Conservation (phyloP, 2,888 invertebrate genomes). For the Drosophila setosimentum region DNA sequence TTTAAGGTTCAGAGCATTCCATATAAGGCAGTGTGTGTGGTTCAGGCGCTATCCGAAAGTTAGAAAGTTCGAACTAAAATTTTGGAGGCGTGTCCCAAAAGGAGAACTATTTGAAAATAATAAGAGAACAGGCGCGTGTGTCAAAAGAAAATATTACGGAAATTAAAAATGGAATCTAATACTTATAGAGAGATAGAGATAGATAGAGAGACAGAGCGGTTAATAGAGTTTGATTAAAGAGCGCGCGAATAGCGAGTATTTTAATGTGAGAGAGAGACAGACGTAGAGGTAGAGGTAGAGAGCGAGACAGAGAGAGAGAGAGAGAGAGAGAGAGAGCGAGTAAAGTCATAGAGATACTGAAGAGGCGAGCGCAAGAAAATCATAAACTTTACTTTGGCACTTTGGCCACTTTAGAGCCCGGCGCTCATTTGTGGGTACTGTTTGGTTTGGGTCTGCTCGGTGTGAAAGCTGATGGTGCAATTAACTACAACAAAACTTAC, state of each 20-base stretch:
- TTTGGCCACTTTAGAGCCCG: slow-evolving; percentile 25
- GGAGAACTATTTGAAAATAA: slow-evolving; percentile 60
- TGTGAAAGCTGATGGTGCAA: slow-evolving; percentile 31
- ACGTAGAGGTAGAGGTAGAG: slow-evolving; percentile 21
- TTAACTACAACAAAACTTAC: slow-evolving; percentile 74
- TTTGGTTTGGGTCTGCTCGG: slow-evolving; percentile 37
- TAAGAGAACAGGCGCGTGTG: slow-evolving; percentile 70
- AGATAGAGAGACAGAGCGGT: slow-evolving; percentile 37
- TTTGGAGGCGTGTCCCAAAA: slow-evolving; percentile 46
- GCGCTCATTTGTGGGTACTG: slow-evolving; percentile 30
- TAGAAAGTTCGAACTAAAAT: slow-evolving; percentile 53
- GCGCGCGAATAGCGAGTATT: slow-evolving; percentile 69
- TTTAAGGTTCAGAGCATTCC: slow-evolving; percentile 64
- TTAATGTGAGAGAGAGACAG: slow-evolving; percentile 44
- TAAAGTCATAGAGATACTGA: slow-evolving; percentile 40
- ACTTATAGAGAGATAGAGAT: slow-evolving; percentile 59
- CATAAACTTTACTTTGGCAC: slow-evolving; percentile 30
- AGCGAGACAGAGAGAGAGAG: slow-evolving; percentile 58
- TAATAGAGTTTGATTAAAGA: slow-evolving; percentile 48
- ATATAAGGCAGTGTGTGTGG: slow-evolving; percentile 62
- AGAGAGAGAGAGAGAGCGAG: slow-evolving; percentile 23
- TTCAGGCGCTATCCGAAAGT: slow-evolving; percentile 69
- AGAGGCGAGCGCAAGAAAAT: slow-evolving; percentile 59
- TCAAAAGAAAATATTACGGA: slow-evolving; percentile 39
- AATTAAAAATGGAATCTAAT: slow-evolving; percentile 59